A percentile compares a stretch with the other conserved stretches of the same genome.
Conservation (phyloP, 2,113 vertebrate genomes). For the Pedionomus torquatus region DNA sequence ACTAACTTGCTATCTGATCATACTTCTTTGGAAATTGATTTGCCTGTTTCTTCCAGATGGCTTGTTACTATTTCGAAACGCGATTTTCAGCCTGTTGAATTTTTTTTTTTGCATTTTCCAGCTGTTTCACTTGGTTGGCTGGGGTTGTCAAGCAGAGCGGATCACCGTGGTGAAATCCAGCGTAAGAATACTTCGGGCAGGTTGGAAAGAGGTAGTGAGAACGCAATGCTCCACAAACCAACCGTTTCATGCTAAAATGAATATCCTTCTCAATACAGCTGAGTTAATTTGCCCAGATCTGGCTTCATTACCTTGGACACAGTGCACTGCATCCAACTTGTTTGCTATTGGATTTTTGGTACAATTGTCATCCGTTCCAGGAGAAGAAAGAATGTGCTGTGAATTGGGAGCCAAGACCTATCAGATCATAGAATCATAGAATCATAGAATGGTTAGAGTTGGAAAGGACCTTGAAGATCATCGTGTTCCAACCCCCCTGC, state of each 20-base stretch:
- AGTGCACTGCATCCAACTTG: neutral
- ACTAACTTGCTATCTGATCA: neutral
- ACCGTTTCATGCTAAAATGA: fast-evolving
- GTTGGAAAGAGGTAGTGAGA: neutral
- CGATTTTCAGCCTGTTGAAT: neutral
- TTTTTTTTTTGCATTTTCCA: neutral
- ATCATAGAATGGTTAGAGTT: no score
- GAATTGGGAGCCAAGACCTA: neutral
- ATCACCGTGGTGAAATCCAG: neutral
- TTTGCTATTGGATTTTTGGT: neutral
- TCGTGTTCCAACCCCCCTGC: no score
- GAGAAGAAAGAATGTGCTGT: neutral
- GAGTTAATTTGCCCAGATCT: neutral
- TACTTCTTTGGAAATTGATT: neutral
- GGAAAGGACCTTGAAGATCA: no score
- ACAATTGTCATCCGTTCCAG: neutral
- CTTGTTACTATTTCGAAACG: neutral
- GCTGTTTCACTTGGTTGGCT: neutral
- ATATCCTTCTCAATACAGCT: neutral
- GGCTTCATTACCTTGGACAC: neutral
- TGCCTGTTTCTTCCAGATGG: neutral
- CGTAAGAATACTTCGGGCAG: neutral
- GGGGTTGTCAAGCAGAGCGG: neutral
- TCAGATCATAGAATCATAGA: no score
- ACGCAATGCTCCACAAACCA: neutral